A percentile compares a stretch with the other conserved stretches of the same genome.
phyloP scores from a whole-genome alignment of 2,113 vertebrate genomes.

The Enhydra lutris region DNA sequence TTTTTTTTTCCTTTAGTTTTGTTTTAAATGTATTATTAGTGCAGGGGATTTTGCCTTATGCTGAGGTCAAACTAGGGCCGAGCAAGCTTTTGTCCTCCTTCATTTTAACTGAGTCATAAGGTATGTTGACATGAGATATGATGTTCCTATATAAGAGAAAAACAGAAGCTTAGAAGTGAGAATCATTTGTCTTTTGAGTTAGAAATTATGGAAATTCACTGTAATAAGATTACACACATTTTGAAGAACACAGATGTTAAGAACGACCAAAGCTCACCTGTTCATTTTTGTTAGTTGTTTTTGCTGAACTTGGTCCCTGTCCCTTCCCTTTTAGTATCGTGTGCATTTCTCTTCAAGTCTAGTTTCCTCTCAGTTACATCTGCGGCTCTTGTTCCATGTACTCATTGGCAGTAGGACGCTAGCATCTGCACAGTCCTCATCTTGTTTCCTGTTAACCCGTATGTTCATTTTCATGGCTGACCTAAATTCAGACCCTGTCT shows the following conservation, averaged over 20 bases:
- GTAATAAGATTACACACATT: not conserved
- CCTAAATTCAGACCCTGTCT: not conserved
- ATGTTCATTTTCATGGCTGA: not conserved
- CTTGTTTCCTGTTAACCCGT: not conserved
- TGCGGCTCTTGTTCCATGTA: not conserved
- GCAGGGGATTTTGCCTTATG: conserved; percentile 67
- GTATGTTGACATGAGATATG: not conserved
- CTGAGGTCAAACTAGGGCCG: conserved; percentile 56
- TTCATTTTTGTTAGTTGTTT: conserved; percentile 51
- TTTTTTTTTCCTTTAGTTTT: not conserved
- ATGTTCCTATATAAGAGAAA: conserved; percentile 1
- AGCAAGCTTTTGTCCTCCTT: conserved; percentile 18
- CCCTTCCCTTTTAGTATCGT: not conserved
- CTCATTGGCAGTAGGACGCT: conserved; percentile 6
- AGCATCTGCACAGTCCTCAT: not conserved
- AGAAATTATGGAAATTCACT: conserved; percentile 27
- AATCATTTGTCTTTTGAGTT: conserved; percentile 55
- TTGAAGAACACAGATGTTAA: conserved; percentile 59
- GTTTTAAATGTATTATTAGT: not conserved
- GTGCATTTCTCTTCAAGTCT: not conserved
- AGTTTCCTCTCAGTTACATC: not conserved
- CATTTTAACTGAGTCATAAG: conserved; percentile 33
- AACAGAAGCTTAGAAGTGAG: conserved; percentile 1
- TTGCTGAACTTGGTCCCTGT: conserved; percentile 36
- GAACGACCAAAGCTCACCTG: conserved; percentile 68